Evolutionary conservation across 2,888 invertebrate species (phyloP).

Genomic region (Apotomis capreana): DNA sequence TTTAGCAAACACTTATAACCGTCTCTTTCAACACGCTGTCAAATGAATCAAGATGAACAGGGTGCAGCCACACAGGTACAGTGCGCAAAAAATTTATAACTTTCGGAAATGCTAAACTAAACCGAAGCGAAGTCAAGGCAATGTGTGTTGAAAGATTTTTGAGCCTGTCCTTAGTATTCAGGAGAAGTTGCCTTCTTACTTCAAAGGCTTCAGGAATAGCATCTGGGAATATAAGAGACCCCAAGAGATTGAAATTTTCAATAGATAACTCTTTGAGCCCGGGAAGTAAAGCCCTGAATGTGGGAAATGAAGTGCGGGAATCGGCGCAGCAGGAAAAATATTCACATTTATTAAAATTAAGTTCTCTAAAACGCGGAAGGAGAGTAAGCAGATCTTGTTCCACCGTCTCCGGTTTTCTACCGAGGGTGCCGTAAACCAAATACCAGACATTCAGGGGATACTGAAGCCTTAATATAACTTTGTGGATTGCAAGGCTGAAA

Average conservation of each 20-base stretch:
- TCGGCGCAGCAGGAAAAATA: neutral
- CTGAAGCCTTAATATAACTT: neutral
- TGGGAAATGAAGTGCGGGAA: neutral
- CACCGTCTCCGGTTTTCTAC: neutral
- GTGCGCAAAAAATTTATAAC: constrained; percentile 12
- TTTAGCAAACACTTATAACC: neutral
- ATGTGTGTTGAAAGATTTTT: constrained; percentile 9
- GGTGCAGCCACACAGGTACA: constrained; percentile 13
- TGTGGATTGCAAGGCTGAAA: constrained; percentile 9
- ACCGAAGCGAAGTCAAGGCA: constrained; percentile 11
- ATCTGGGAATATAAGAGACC: constrained; percentile 11
- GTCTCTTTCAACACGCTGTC: neutral
- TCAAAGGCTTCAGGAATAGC: constrained; percentile 22
- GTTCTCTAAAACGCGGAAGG: no score
- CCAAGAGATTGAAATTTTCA: constrained; percentile 13
- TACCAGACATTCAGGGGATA: constrained; percentile 27
- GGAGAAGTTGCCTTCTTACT: constrained; percentile 6
- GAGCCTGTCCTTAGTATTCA: constrained; percentile 5
- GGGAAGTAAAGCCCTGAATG: constrained; percentile 4
- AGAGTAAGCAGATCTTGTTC: constrained; percentile 14
- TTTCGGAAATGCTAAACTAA: constrained; percentile 20
- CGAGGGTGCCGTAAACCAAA: neutral
- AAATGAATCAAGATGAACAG: neutral
- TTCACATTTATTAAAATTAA: neutral
- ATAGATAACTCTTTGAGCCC: constrained; percentile 5